Evolutionary conservation across 2,797 vertebrate species (phyloP).

Genomic region (Typhlichthys subterraneus): DNA sequence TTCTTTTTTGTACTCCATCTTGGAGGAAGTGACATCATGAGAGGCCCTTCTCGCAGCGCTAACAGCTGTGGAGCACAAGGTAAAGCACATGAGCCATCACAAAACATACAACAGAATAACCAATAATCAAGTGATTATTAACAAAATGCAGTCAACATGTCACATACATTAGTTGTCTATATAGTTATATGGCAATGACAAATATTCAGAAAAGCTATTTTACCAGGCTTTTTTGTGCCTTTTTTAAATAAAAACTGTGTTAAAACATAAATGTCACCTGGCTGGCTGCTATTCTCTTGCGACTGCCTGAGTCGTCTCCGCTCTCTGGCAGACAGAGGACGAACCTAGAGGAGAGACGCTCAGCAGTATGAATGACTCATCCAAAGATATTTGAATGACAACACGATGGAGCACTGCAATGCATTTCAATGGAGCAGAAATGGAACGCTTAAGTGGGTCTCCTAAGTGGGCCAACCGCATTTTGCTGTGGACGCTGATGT

Average conservation of each 20-base stretch:
- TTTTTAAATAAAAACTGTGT: too few species aligned
- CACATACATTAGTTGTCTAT: too few species aligned
- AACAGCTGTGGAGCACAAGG: slow-evolving; percentile 57
- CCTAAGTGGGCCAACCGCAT: too few species aligned
- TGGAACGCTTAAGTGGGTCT: too few species aligned
- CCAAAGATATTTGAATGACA: neutral
- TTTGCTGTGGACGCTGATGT: too few species aligned
- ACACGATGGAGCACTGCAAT: too few species aligned
- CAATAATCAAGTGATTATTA: neutral
- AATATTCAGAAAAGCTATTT: too few species aligned
- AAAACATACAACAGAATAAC: neutral
- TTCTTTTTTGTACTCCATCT: slow-evolving; percentile 47
- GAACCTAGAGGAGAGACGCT: slow-evolving; percentile 73
- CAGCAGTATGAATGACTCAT: neutral
- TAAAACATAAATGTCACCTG: slow-evolving; percentile 58
- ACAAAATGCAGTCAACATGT: too few species aligned
- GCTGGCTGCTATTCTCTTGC: slow-evolving; percentile 74
- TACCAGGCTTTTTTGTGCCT: too few species aligned
- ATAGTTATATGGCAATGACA: too few species aligned
- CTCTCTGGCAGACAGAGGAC: slow-evolving; percentile 91
- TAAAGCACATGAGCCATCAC: slow-evolving; percentile 2
- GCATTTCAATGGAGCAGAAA: too few species aligned
- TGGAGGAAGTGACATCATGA: slow-evolving; percentile 65
- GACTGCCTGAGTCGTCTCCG: slow-evolving; percentile 91
- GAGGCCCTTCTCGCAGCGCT: slow-evolving; percentile 70